Conservation (phyloP, 1,140 invertebrate species). For the Drosophila subobscura region DNA sequence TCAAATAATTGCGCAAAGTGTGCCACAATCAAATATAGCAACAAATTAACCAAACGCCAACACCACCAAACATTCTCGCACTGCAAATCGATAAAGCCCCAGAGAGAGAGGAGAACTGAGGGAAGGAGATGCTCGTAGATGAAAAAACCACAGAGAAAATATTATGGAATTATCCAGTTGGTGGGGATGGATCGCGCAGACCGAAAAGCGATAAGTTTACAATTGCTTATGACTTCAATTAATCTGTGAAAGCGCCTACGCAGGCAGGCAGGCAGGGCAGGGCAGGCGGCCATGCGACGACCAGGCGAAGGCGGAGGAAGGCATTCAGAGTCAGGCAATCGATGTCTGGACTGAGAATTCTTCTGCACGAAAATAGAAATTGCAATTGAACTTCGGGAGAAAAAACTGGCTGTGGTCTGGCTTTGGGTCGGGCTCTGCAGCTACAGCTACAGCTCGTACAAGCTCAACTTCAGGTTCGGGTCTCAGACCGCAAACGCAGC, state of each 20-base stretch:
- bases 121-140: conserved; percentile 18
- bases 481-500: conserved; percentile 56
- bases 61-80: conserved; percentile 51
- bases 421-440: conserved; percentile 27
- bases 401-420: conserved; percentile 39
- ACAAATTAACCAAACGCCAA: conserved; percentile 76
- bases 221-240: conserved; percentile 83
- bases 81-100: conserved; percentile 43
- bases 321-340: conserved; percentile 7
- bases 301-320: not conserved
- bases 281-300: not conserved
- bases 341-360: conserved; percentile 23
- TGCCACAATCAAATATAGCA: conserved; percentile 81
- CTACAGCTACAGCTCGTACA: conserved; percentile 33
- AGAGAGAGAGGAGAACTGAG: conserved; percentile 8
- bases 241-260: conserved; percentile 83
- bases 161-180: conserved; percentile 55
- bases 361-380: conserved; percentile 69
- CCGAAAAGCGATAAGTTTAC: conserved; percentile 77
- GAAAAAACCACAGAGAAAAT: conserved; percentile 46
- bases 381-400: conserved; percentile 45
- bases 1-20: conserved; percentile 81
- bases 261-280: conserved; percentile 34
- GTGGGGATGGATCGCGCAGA: conserved; percentile 46
- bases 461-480: conserved; percentile 31